Base-by-base conservation (phyloP, 2,797 vertebrate species). In the Sorex maritimensis region DNA sequence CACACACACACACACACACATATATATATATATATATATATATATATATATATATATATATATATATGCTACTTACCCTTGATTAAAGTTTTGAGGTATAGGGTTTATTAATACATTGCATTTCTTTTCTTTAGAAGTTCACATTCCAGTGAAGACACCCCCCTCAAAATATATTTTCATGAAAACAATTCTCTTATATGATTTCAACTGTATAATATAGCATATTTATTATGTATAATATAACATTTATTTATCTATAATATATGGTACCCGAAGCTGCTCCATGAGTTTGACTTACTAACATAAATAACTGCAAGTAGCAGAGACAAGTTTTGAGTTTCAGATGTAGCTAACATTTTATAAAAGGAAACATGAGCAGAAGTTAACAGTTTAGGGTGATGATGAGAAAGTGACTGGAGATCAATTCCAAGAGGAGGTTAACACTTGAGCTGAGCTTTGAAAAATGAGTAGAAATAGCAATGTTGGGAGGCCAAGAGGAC, bases 291-390 rank as follows among this genome's bases (percentile, higher is more conserved):
- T 67, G 83, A 91, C 23, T 82, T 83, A 58, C 46, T 91, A 75
- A 2, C 5, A 17, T 77, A 77, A 85, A 30, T 58, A 65, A 75
- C 7, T 23, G 1, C 23, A 84, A 63, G 3, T 71, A 86, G 9
- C 14, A 71, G 72, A 49, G 24, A 49, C 11, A 74, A 19, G 2
- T n/a, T 89, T 88, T 89, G 24, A 63, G n/a, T 91, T 67, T 92
- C 58, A 85, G 38, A 17, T 52, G 21, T 68, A 34, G 8, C 6
- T 41, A 52, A 63, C 0, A 30, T 86, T 79, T 85, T 68, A 30
- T 86, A 68, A 80, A 34, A 52, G 74, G 34, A 86, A 92, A 61
- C 0, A 9, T 23, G 4, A 65, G 46, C 67, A 74, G 30, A 46
- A 87, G 1, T n/a, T 81, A 71, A 49, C 3, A 21, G 3, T 46